Base-by-base conservation (phyloP, 2,797 vertebrate genomes). In the Manis crassicaudata region DNA sequence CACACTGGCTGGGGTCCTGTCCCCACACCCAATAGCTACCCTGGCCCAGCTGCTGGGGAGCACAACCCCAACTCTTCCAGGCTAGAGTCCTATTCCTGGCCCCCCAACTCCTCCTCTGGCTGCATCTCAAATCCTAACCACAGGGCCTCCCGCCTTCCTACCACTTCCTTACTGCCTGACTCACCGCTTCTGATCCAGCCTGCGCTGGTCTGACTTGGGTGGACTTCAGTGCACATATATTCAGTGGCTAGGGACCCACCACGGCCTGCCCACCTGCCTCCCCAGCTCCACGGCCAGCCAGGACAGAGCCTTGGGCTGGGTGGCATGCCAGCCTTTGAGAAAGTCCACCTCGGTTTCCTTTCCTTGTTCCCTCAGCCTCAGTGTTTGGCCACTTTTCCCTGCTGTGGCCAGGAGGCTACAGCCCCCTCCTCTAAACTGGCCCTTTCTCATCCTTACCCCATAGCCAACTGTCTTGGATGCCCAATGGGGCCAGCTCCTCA, bases 11-110 rank as follows among this genome's bases (percentile, higher is more conserved):
- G 37, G 17, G 62, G 12, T 25, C 62, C 40, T 12, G 27, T 60
- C 12, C 9, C 8, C 16, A 0, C 6, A 12, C 23, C 32, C 35
- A 37, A 7, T 6, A 50, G 58, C 50, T 0, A 1, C 6, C 10
- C 32, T 9, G 23, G 14, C 77, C 27, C 17, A 12, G n/a, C 5
- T 3, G 62, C 27, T 3, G 29, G 43, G 52, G 73, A 9, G 5
- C 20, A 7, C 8, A 56, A 8, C 32, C 35, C 27, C 1, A 14
- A 29, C 16, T 60, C 40, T 43, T 80, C 83, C 10, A 5, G 76
- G 75, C 50, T 2, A 4, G 2, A 13, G 8, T 37, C 18, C 89
- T 18, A 29, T 50, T n/a, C 65, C 79, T 37, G 7, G 50, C 32
- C 77, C 85, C 17, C 58, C 56, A 20, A 11, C 40, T 16, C 25